Conservation (phyloP, 2,888 invertebrate species). For the Troglohyphantes excavatus region DNA sequence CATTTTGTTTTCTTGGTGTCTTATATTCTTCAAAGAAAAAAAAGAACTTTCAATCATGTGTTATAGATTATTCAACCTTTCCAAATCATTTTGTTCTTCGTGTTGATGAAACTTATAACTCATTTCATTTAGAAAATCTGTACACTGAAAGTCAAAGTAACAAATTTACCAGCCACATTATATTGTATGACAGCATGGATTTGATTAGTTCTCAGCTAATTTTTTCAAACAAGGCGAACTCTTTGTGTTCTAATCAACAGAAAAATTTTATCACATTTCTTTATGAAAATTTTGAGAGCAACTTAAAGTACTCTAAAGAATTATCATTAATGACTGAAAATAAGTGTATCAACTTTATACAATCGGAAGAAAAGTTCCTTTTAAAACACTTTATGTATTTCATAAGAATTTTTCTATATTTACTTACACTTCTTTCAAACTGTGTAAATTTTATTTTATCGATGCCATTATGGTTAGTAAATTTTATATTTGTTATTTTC, state of each 20-base stretch:
- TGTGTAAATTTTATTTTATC: neutral
- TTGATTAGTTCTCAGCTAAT: slow-evolving; percentile 1
- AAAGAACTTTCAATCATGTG: neutral
- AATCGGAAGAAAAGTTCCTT: neutral
- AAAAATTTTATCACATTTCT: slow-evolving; percentile 24
- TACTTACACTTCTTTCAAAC: neutral
- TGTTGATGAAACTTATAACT: neutral
- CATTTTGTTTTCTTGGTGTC: slow-evolving; percentile 18
- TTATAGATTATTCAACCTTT: neutral
- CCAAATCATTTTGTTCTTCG: slow-evolving; percentile 30
- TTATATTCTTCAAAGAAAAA: slow-evolving; percentile 31
- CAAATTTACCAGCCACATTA: neutral
- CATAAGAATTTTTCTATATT: neutral
- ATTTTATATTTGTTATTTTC: neutral
- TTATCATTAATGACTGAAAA: neutral
- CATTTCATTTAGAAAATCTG: slow-evolving; percentile 45
- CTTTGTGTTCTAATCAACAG: neutral
- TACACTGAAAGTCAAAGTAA: neutral
- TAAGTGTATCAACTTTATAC: neutral
- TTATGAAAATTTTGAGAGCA: neutral
- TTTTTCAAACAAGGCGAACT: neutral
- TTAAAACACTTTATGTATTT: neutral
- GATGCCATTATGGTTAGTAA: neutral
- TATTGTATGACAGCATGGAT: slow-evolving; percentile 29
- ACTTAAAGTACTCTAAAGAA: neutral